Conservation (phyloP, 2,888 invertebrate genomes). For the Parnassius smintheus region DNA sequence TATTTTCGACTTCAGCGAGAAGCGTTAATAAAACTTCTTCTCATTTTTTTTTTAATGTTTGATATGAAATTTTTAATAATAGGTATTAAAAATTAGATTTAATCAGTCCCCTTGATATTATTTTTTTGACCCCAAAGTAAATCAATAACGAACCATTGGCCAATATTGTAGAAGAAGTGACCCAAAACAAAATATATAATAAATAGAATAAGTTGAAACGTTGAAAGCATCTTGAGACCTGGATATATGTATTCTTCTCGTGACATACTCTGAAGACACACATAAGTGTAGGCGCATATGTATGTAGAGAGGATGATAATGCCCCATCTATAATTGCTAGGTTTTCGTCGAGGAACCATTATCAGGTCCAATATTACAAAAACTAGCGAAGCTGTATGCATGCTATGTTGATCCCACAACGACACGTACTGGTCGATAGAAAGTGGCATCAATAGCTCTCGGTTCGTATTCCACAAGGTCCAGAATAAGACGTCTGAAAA, state of each 20-base stretch:
- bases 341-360: conserved; percentile 52
- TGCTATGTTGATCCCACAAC: conserved; percentile 63
- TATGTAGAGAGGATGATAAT: conserved; percentile 44
- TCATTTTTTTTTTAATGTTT: too few species aligned
- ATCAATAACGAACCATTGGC: conserved; percentile 60
- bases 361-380: conserved; percentile 56
- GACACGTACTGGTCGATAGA: conserved; percentile 52
- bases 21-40: too few species aligned
- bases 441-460: conserved; percentile 52
- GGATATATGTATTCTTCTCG: conserved; percentile 61
- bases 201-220: conserved; percentile 43
- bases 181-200: conserved; percentile 47
- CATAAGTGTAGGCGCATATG: conserved; percentile 43
- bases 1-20: too few species aligned
- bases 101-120: conserved; percentile 15
- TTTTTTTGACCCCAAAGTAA: conserved; percentile 49
- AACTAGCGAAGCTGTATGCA: conserved; percentile 62
- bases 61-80: too few species aligned
- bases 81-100: not conserved
- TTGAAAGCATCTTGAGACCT: conserved; percentile 45
- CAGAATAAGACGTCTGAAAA: conserved; percentile 67
- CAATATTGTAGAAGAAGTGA: conserved; percentile 57
- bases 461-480: conserved; percentile 60
- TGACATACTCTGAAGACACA: conserved; percentile 49
- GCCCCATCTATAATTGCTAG: conserved; percentile 45